Evolutionary conservation across 37 sponge, comb jelly and placozoan species (phyloP).

Genomic region (Diacarnus erythraeanus): DNA sequence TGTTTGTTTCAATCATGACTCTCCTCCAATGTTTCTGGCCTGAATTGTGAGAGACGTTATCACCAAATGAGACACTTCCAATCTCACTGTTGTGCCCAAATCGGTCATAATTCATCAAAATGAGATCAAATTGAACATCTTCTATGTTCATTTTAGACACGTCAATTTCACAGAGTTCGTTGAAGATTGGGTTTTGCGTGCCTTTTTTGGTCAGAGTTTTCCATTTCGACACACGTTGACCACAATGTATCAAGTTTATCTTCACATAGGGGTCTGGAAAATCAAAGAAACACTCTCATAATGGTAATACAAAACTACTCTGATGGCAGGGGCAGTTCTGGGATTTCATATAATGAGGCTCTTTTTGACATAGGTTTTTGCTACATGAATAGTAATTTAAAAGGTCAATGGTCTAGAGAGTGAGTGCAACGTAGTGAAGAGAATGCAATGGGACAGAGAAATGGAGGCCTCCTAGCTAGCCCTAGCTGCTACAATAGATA

Average conservation of each 20-base stretch:
- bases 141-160: neutral
- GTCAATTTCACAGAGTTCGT: constrained; percentile 5
- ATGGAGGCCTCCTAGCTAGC: too few species aligned
- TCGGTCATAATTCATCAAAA: constrained; percentile 22
- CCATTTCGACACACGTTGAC: neutral
- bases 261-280: constrained; percentile 7
- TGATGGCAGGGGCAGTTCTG: neutral
- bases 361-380: neutral
- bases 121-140: neutral
- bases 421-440: too few species aligned
- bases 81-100: constrained; percentile 14
- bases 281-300: neutral
- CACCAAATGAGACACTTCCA: constrained; percentile 11
- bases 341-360: neutral
- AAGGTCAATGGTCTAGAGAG: too few species aligned
- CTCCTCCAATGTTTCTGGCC: neutral
- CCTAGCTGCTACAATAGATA: too few species aligned
- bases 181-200: constrained; percentile 5
- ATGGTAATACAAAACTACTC: neutral
- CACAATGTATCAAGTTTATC: constrained; percentile 4
- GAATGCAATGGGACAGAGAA: too few species aligned
- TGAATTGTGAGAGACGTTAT: neutral
- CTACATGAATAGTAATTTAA: neutral
- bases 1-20: neutral
- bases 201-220: neutral